Evolutionary conservation across 1,140 invertebrate genomes (phyloP), one percentile per base, ranked within the genome.

Genomic region (Musca domestica): DNA sequence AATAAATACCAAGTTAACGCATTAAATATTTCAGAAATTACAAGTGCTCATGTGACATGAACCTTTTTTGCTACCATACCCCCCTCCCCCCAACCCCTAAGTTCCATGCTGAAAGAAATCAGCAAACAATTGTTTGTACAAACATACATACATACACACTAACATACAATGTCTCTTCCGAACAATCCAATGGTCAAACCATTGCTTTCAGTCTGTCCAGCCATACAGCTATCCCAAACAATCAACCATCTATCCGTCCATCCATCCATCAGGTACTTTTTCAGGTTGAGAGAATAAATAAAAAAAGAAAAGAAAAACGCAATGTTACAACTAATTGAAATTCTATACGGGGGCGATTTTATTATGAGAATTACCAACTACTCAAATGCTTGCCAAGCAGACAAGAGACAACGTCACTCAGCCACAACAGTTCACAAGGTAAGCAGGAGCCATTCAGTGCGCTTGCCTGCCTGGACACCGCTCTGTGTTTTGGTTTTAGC

Each of bases 1-100:
- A 80, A 80, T 80, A 80, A 80, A 80, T 80, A 80, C 77, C 77
- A 80, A 80, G 76, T 80, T 80, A 79, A 80, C 77, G 77, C 77
- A 80, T 78, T 78, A 80, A 80, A 80, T 80, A 72, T 76, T 76
- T 61, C 56, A 61, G 34, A 61, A 41, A 41, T 41, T 41, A 41
- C 34, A 41, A 41, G 72, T 30, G 27, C 58, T 52, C 61, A 70
- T 48, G 51, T 10, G 30, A 51, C 30, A 66, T 30, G 25, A 69
- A 23, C 56, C 41, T 25, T 22, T 27, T 41, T 69, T 46, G n/a
- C n/a, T n/a, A n/a, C n/a, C n/a, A n/a, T n/a, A n/a, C n/a, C n/a
- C n/a, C n/a, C n/a, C 51, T 54, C 61, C 56, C 52, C n/a, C n/a
- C n/a, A n/a, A n/a, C n/a, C n/a, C n/a, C n/a, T n/a, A n/a, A n/a